Evolutionary conservation across 1,140 invertebrate species (phyloP), one percentile per base, ranked within the genome.

Genomic region (Macrocentrus cingulum): DNA sequence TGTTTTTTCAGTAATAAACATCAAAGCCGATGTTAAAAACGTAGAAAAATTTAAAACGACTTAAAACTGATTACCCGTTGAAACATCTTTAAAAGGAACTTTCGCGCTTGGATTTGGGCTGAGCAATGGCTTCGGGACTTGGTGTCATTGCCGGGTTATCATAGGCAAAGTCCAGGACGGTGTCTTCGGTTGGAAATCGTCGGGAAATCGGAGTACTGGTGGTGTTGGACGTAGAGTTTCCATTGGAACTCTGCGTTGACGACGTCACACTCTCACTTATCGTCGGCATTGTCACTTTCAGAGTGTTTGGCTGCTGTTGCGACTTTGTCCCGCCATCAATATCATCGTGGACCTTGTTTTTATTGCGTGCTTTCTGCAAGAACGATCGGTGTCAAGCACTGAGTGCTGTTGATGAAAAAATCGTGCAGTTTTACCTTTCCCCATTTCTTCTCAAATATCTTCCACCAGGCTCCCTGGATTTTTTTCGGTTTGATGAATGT

Each of bases 91-190:
- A 79, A 42, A 77, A 77, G 7, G 77, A 76, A 36, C 75, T 78
- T 61, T 79, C 76, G 16, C 68, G 71, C 61, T 76, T 75, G 0
- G 68, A 64, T 1, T 72, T 65, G 1, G 68, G 60, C 49, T 74
- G 69, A 15, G 65, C 69, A 4, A 65, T 68, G 6, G 67, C 60
- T 49, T 78, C 77, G 18, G 83, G 83, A n/a, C 83, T 83, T 0
- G 84, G 83, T 0, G 85, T 83, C 83, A 88, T 84, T 0, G 81
- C 86, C 53, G 83, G 84, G 69, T 88, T 88, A 61, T 88, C 86
- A 63, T 88, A 88, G 1, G 86, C 86, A 52, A 87, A 88, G 57
- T 87, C 86, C 25, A 88, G 67, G 0, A 85, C 85, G 0, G 83
- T 84, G 61, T 88, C 86, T 67, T 88, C 87, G 52, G 84, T 84